A percentile compares a stretch with the other conserved stretches of the same genome.
Evolutionary conservation across 2,797 vertebrate species (phyloP).

Genomic region (Argyrosomus regius): DNA sequence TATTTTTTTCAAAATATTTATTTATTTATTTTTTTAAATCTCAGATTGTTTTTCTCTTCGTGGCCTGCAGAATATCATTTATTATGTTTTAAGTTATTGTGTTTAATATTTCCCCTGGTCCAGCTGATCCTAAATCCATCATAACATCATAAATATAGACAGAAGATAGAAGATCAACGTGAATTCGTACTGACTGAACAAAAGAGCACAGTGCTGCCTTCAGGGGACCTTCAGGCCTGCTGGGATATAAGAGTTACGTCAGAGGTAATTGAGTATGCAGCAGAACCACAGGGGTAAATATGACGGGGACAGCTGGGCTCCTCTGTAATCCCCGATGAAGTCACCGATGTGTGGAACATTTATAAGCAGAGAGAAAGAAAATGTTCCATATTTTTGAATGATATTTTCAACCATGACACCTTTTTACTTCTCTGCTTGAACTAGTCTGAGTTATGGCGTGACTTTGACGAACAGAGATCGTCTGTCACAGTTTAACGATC

Average conservation of each 20-base stretch:
- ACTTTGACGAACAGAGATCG: too few relatives aligned
- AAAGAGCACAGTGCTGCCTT: background rate
- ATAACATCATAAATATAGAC: too few relatives aligned
- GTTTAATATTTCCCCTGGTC: background rate
- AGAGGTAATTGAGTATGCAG: background rate
- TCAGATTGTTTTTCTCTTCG: background rate
- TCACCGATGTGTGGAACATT: background rate
- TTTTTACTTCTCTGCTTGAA: background rate
- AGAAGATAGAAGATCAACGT: background rate
- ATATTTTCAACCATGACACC: background rate
- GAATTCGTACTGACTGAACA: background rate
- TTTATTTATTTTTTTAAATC: too few relatives aligned
- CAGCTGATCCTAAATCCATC: background rate
- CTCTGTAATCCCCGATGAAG: background rate
- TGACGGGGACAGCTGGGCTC: background rate
- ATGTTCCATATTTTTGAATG: background rate
- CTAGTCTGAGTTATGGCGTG: too few relatives aligned
- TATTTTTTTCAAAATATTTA: background rate
- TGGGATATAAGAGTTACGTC: background rate
- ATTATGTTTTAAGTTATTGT: background rate
- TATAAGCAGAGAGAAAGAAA: background rate
- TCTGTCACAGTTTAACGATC: too few relatives aligned
- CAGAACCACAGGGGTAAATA: background rate
- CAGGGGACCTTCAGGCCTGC: background rate
- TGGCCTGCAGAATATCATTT: too few relatives aligned